These are phyloP conservation scores for Aeoliscus strigatus DNA, from an alignment of 2,797 vertebrate genomes.

Conservation along the genomic window DNA sequence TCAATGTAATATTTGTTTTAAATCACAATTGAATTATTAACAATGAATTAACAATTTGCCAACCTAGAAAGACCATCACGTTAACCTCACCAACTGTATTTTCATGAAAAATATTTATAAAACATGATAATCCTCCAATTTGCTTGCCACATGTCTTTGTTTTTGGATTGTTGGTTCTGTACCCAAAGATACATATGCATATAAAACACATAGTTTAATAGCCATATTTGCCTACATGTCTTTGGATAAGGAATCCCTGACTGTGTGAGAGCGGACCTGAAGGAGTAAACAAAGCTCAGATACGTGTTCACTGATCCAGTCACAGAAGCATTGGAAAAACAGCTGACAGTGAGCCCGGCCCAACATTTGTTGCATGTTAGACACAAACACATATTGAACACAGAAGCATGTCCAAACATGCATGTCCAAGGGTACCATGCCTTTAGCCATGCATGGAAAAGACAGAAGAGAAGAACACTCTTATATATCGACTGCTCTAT, in stretches of 20 bases:
- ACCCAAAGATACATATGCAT: too few relatives aligned
- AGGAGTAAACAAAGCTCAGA: conserved; percentile 24
- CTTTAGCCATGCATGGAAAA: conserved; percentile 58
- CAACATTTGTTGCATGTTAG: conserved; percentile 58
- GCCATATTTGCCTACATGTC: too few relatives aligned
- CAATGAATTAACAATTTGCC: too few relatives aligned
- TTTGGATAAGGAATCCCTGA: background rate
- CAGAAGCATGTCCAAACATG: conserved; percentile 51
- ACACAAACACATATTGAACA: conserved; percentile 55
- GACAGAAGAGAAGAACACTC: conserved; percentile 23
- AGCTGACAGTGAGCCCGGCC: conserved; percentile 49
- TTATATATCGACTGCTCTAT: too few relatives aligned
- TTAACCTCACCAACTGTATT: too few relatives aligned
- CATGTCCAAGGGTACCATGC: conserved; percentile 47
- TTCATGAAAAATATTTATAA: too few relatives aligned
- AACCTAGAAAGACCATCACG: too few relatives aligned
- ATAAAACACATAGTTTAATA: too few relatives aligned
- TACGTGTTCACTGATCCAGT: conserved; percentile 52
- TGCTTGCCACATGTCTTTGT: too few relatives aligned
- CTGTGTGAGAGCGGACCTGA: background rate
- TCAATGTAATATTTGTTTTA: too few relatives aligned
- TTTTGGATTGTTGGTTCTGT: too few relatives aligned
- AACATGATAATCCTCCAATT: too few relatives aligned
- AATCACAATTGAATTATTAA: background rate
- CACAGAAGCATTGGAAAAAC: conserved; percentile 56